phyloP scores from a whole-genome alignment of 2,113 vertebrate genomes.

The Trinectes maculatus region DNA sequence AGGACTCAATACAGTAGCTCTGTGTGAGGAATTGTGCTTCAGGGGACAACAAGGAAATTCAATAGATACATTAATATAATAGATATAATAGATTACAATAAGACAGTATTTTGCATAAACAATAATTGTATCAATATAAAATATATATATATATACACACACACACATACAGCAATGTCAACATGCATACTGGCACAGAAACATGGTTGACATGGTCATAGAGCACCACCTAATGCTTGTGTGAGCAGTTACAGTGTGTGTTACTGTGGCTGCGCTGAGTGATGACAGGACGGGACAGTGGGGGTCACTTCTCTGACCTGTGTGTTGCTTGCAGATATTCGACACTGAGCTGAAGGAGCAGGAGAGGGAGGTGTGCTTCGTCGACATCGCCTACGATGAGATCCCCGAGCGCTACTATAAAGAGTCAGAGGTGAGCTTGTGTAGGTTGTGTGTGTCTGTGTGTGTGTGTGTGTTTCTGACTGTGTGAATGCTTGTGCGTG shows the following conservation, averaged over 20 bases:
- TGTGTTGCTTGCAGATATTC: slow-evolving; percentile 87
- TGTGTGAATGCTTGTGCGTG: background rate
- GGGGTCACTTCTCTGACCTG: background rate
- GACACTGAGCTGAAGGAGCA: slow-evolving; percentile 91
- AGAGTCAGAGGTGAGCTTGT: slow-evolving; percentile 90
- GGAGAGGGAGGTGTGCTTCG: slow-evolving; percentile 94
- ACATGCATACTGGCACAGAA: background rate
- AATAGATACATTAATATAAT: too few relatives aligned
- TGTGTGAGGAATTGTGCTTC: background rate
- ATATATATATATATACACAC: too few relatives aligned
- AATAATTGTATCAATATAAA: too few relatives aligned
- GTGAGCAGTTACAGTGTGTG: slow-evolving; percentile 6
- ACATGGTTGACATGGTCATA: slow-evolving; percentile 4
- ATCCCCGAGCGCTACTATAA: slow-evolving; percentile 98
- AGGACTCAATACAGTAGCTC: background rate
- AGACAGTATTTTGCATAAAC: too few relatives aligned
- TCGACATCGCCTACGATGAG: slow-evolving; percentile 97
- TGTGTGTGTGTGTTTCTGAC: slow-evolving; percentile 14
- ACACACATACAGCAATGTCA: too few relatives aligned
- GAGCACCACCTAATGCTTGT: slow-evolving; percentile 51
- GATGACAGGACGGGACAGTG: background rate
- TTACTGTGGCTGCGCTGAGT: too few relatives aligned
- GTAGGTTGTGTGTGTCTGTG: slow-evolving; percentile 5
- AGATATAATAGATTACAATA: too few relatives aligned
- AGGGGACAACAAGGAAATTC: too few relatives aligned